These are phyloP conservation scores for Pipistrellus pipistrellus DNA, from an alignment of 2,797 vertebrate species.

Conservation along the genomic window DNA sequence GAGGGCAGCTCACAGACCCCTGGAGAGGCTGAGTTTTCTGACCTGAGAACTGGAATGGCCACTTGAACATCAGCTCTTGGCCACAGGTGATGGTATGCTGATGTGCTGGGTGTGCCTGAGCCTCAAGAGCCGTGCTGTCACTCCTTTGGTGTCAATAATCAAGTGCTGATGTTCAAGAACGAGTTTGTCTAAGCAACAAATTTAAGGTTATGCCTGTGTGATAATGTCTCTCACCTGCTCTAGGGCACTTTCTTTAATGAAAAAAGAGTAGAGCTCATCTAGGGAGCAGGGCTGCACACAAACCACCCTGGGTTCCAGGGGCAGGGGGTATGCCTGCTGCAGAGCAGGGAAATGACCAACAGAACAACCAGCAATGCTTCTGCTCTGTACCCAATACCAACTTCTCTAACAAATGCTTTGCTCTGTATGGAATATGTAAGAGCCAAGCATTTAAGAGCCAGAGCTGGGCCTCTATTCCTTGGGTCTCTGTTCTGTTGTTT, in stretches of 20 bases:
- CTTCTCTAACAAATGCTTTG: neutral
- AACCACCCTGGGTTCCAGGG: neutral
- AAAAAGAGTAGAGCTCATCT: neutral
- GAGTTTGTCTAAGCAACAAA: neutral
- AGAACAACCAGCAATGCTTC: neutral
- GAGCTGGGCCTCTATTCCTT: neutral
- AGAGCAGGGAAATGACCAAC: neutral
- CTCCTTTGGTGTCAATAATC: neutral
- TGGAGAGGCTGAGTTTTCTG: neutral
- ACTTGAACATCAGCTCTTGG: neutral
- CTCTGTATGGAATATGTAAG: neutral
- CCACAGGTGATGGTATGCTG: neutral
- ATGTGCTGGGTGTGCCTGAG: neutral
- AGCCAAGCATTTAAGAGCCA: neutral
- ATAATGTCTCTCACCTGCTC: neutral
- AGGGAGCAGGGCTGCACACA: neutral
- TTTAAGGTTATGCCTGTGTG: neutral
- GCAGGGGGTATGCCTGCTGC: neutral
- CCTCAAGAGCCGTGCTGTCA: neutral
- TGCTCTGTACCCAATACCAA: neutral
- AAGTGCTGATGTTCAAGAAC: neutral
- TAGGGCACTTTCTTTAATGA: conserved; percentile 6
- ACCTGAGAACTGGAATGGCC: neutral
- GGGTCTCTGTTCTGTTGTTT: neutral
- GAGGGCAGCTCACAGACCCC: neutral